Evolutionary conservation across 2,888 invertebrate species (phyloP).

Genomic region (Tanytarsus gracilentus): DNA sequence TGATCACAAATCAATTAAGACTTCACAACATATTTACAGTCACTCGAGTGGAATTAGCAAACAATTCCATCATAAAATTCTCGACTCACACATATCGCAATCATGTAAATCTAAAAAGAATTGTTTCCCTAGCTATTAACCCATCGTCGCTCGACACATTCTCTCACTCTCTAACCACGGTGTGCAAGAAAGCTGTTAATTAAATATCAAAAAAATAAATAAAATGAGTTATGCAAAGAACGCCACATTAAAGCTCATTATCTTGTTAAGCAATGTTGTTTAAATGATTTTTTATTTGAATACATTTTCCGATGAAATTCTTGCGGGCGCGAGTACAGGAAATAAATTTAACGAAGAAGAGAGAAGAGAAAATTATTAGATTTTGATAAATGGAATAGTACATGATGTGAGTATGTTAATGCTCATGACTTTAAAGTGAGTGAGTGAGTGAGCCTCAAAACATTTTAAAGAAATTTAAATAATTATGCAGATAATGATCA

Average conservation of each 20-base stretch:
- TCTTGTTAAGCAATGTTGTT: conserved; percentile 28
- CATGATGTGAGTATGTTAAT: conserved; percentile 6
- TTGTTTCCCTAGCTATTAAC: not conserved
- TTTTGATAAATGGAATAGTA: conserved; percentile 21
- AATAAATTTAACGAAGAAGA: too few relatives aligned
- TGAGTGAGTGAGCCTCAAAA: not conserved
- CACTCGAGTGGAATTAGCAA: too few relatives aligned
- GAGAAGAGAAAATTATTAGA: conserved; percentile 23
- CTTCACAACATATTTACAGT: too few relatives aligned
- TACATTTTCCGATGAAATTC: not conserved
- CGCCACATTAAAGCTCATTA: conserved; percentile 28
- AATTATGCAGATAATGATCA: conserved; percentile 19
- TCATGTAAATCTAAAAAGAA: too few relatives aligned
- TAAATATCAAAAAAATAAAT: conserved; percentile 15
- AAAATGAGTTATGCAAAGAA: conserved; percentile 21
- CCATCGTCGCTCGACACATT: not conserved
- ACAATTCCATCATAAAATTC: too few relatives aligned
- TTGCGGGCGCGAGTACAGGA: conserved; percentile 6
- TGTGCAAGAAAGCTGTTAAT: conserved; percentile 26
- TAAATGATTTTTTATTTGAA: conserved; percentile 12
- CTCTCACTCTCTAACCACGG: conserved; percentile 1
- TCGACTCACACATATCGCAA: too few relatives aligned
- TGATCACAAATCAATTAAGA: too few relatives aligned
- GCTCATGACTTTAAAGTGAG: not conserved
- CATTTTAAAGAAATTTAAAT: conserved; percentile 26